Evolutionary conservation across 2,888 invertebrate species (phyloP), one percentile per base, ranked within the genome.

Genomic region (Craniophora ligustri): DNA sequence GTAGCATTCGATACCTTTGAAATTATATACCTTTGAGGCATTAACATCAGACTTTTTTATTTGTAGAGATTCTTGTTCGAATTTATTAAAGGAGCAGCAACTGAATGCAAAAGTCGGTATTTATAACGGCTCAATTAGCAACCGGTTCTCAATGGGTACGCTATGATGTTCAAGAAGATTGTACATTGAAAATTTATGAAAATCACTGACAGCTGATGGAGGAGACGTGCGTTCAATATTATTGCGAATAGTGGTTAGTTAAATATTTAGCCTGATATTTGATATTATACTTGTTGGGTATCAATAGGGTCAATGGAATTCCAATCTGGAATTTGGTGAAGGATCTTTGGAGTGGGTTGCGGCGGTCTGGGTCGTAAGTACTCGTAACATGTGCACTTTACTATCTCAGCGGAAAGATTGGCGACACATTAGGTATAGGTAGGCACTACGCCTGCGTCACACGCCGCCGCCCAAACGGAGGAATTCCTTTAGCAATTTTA

Each of bases 341-440:
- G 36, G 57, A 60, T 56, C 14, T 32, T 28, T 36, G 45, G 54
- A 58, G 58, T 48, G 42, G 41, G 57, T 61, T 44, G 31, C 26
- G 15, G 64, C 55, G 62, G 68, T 15, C 30, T n/a, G 64, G 72
- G 62, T 67, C 72, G 72, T 79, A 80, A 78, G 76, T 79, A 74
- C 81, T 75, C 76, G 81, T 81, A 87, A 83, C 83, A 82, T 85
- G 83, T 87, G 84, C 82, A 84, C 73, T 88, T 89, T 87, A 88
- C 79, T 78, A 76, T 82, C 76, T 64, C 51, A 41, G 39, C 67
- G 72, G 78, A 78, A 75, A 76, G 71, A 75, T 73, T 60, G 50
- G 64, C 74, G 75, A 84, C 76, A 81, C 76, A 73, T 79, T 78
- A 74, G 72, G 71, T 74, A 74, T 59, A 73, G 62, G 55, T 47